A percentile compares a stretch with the other conserved stretches of the same genome.
phyloP scores from a whole-genome alignment of 1,140 invertebrate genomes.

The Coelopa frigida region DNA sequence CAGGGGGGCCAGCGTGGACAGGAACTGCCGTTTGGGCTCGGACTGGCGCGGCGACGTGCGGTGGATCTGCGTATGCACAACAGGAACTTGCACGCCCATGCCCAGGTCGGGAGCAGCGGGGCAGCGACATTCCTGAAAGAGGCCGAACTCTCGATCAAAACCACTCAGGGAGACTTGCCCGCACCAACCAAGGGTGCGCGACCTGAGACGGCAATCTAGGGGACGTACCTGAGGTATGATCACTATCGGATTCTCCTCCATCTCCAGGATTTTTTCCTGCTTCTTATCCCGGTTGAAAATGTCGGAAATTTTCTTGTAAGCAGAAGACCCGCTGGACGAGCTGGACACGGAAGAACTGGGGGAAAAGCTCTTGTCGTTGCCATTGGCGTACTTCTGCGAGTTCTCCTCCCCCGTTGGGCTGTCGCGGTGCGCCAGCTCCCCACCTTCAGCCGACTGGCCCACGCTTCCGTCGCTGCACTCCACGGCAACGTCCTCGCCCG shows the following conservation, averaged over 20 bases:
- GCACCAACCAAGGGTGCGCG: background rate
- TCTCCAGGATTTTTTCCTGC: constrained; percentile 44
- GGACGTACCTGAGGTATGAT: constrained; percentile 39
- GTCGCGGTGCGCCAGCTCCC: constrained; percentile 41
- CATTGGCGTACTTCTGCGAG: constrained; percentile 38
- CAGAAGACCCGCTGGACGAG: constrained; percentile 51
- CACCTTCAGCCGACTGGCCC: constrained; percentile 2
- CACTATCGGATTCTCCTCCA: constrained; percentile 44
- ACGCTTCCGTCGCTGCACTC: constrained; percentile 23
- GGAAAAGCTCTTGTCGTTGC: constrained; percentile 49
- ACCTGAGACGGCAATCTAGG: no score
- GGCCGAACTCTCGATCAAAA: no score
- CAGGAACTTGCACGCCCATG: constrained; percentile 47
- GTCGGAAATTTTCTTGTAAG: constrained; percentile 62
- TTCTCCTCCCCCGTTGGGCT: constrained; percentile 51
- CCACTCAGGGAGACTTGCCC: background rate
- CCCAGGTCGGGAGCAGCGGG: constrained; percentile 52
- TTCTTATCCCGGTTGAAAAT: constrained; percentile 53
- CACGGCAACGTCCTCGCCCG: constrained; percentile 24
- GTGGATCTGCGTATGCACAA: constrained; percentile 40
- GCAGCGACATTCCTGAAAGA: constrained; percentile 37
- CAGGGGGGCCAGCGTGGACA: constrained; percentile 65
- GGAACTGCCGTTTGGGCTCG: constrained; percentile 60
- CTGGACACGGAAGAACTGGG: constrained; percentile 50
- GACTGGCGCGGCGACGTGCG: constrained; percentile 40